Evolutionary conservation across 35 echinoderm and acorn worm genomes (phyloP).

Genomic region (Heliocidaris tuberculata): DNA sequence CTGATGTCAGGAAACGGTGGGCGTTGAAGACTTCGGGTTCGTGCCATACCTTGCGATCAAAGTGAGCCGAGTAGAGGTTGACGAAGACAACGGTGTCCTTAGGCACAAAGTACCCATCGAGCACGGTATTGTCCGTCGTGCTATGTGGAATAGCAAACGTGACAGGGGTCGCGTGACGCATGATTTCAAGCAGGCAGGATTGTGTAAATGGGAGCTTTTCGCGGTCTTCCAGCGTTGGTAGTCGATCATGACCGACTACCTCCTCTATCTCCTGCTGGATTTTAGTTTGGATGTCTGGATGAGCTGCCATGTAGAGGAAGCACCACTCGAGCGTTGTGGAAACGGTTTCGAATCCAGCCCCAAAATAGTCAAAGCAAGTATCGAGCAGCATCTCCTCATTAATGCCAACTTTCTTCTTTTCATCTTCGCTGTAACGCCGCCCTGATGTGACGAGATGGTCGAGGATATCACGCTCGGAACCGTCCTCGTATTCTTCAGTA

Average conservation of each 20-base stretch:
- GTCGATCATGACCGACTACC: conserved; percentile 67
- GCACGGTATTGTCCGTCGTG: conserved; percentile 65
- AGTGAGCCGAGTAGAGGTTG: conserved; percentile 73
- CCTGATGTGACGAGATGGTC: conserved; percentile 69
- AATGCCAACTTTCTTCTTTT: conserved; percentile 45
- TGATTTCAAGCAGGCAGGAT: conserved; percentile 66
- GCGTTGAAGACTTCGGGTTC: conserved; percentile 74
- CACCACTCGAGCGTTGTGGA: conserved; percentile 64
- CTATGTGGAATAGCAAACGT: conserved; percentile 70
- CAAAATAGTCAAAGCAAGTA: conserved; percentile 63
- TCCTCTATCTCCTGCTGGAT: conserved; percentile 66
- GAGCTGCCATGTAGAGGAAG: conserved; percentile 57
- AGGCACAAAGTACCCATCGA: conserved; percentile 73
- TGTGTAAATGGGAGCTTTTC: conserved; percentile 60
- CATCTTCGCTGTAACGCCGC: conserved; percentile 22
- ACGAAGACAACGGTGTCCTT: conserved; percentile 75
- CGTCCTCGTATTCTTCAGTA: conserved; percentile 46
- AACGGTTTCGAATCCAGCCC: conserved; percentile 77
- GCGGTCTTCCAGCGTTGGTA: conserved; percentile 65
- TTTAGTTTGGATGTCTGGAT: conserved; percentile 64
- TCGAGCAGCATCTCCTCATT: conserved; percentile 45
- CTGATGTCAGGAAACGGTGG: conserved; percentile 60
- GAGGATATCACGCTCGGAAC: conserved; percentile 62
- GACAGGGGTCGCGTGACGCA: conserved; percentile 58
- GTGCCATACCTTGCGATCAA: conserved; percentile 55